Evolutionary conservation across 2,797 vertebrate genomes (phyloP).

Genomic region (Poliocrania exsul): DNA sequence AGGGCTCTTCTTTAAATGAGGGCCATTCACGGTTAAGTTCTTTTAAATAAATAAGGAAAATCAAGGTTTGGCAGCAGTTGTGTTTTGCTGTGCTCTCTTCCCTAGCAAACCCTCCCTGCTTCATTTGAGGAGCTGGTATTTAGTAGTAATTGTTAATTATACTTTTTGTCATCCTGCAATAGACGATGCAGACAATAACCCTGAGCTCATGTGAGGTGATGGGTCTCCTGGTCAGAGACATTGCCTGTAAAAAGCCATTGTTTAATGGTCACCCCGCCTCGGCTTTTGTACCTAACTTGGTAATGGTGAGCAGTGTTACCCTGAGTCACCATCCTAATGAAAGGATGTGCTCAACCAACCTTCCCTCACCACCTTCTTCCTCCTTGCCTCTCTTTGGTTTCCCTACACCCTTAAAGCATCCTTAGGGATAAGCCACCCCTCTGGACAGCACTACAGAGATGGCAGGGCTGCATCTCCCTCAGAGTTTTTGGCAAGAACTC

Average conservation of each 20-base stretch:
- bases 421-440: neutral
- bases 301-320: neutral
- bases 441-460: neutral
- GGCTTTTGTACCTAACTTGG: neutral
- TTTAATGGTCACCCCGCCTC: neutral
- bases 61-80: neutral
- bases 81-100: conserved; percentile 37
- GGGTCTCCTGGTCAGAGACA: neutral
- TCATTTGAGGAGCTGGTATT: conserved; percentile 25
- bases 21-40: conserved; percentile 32
- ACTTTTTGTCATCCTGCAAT: neutral
- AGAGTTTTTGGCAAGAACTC: neutral
- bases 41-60: conserved; percentile 46
- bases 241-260: neutral
- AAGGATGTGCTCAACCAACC: neutral
- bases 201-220: neutral
- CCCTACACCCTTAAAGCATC: neutral
- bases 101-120: conserved; percentile 36
- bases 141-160: conserved; percentile 23
- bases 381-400: neutral
- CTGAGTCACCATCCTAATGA: neutral
- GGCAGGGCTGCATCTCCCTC: neutral
- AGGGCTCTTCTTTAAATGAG: neutral
- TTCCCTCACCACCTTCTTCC: neutral
- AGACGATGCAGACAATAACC: neutral